Evolutionary conservation across 2,888 invertebrate genomes (phyloP).

Genomic region (Athalia circularis): DNA sequence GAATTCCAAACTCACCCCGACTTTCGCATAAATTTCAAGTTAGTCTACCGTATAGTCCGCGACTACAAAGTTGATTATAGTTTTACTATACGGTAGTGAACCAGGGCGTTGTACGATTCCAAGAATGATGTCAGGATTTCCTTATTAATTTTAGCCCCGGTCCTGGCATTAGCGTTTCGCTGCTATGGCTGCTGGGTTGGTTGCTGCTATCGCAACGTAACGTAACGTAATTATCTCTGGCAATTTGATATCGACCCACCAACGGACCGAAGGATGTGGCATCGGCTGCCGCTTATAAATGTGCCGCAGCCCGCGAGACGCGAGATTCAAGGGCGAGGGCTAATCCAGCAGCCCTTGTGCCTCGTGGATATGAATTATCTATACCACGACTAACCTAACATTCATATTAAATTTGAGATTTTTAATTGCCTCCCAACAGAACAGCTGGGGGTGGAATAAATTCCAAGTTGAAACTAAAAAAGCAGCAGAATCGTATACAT

Average conservation of each 20-base stretch:
- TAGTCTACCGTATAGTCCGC: no score
- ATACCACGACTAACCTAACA: slow-evolving; percentile 29
- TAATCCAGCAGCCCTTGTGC: slow-evolving; percentile 42
- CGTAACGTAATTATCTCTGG: slow-evolving; percentile 41
- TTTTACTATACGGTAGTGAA: no score
- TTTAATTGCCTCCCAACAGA: no score
- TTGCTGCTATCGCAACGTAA: slow-evolving; percentile 32
- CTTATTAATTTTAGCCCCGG: slow-evolving; percentile 35
- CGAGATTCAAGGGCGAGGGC: slow-evolving; percentile 45
- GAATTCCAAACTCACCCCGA: no score
- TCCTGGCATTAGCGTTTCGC: slow-evolving; percentile 25
- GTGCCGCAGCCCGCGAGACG: slow-evolving; percentile 44
- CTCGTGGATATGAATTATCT: slow-evolving; percentile 40
- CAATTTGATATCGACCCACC: slow-evolving; percentile 44
- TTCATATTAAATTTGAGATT: background rate
- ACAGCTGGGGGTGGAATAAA: no score
- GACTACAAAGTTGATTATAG: no score
- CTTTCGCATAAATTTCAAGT: no score
- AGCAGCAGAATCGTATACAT: no score
- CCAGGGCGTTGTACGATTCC: background rate
- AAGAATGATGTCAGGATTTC: slow-evolving; percentile 26
- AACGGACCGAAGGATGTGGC: slow-evolving; percentile 43
- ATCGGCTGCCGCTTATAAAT: slow-evolving; percentile 46
- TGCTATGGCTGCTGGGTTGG: slow-evolving; percentile 10
- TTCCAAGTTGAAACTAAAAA: no score